Evolutionary conservation across 2,888 invertebrate genomes (phyloP), one percentile per base, ranked within the genome.

Genomic region (Cheilosia grossa): DNA sequence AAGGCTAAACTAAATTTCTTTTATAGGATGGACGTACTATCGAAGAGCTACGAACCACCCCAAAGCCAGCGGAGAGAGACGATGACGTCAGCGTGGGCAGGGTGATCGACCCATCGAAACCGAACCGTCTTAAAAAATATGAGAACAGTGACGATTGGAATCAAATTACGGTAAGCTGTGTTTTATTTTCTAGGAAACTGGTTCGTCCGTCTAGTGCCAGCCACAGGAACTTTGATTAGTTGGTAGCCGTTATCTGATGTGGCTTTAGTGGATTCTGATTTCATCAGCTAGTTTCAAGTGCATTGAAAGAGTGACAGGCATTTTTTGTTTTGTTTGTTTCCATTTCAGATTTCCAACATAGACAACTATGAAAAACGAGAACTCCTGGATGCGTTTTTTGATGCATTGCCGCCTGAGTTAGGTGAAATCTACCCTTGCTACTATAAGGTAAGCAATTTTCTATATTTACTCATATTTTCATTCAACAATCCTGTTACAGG

Each of bases 361-460:
- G 83, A 87, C 15, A 88, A 88, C 10, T 73, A 82, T 13, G 54
- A 58, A 1, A 89, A 90, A 74, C 89, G 89, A 2, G 79, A 87
- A 78, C 78, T 91, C 2, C 88, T 91, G 64, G 89, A 90, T 63
- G 89, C 88, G 19, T 89, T 91, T 42, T 91, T 90, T 49, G 87
- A 89, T 13, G 82, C 88, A 0, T 73, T 90, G 3, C 88, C 89
- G n/a, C 82, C 87, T 0, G 75, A 69, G 2, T 54, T 88, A 1
- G 87, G 89, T 42, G 90, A 90, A 44, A 88, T 91, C 9, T 91
- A 90, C 88, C 91, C 91, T 0, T 91, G 91, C 66, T 90, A 91
- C 78, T 90, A 91, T 70, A 89, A 89, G 87, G 91, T 91, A 79
- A 87, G 69, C 4, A 10, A 0, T 0, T 17, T 19, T 0, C 2